Conservation (phyloP, 2,888 invertebrate species). For the Cataglyphis rosenhaueri region DNA sequence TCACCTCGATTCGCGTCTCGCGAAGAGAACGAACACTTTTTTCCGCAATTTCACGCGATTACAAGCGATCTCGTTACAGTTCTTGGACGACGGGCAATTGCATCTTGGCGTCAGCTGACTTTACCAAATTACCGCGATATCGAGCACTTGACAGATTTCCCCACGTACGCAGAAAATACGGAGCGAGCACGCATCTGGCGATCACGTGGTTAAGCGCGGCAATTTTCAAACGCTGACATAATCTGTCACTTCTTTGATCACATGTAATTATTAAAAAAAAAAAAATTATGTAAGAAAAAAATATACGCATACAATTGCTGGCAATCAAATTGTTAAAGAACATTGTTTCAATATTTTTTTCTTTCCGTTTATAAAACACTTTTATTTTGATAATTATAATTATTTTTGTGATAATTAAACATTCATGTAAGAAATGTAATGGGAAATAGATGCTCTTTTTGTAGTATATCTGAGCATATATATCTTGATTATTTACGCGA, state of each 20-base stretch:
- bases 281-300: background rate
- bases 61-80: conserved; percentile 60
- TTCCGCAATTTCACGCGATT: conserved; percentile 38
- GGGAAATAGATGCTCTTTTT: background rate
- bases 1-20: conserved; percentile 38
- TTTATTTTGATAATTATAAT: background rate
- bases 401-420: conserved; percentile 11
- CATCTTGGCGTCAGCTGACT: conserved; percentile 74
- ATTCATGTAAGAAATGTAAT: background rate
- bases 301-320: background rate
- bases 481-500: background rate
- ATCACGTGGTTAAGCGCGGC: conserved; percentile 28
- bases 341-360: background rate
- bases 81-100: conserved; percentile 61
- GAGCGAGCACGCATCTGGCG: conserved; percentile 37
- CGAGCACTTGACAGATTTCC: conserved; percentile 66
- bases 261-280: background rate
- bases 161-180: conserved; percentile 12
- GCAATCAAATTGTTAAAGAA: background rate
- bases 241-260: background rate
- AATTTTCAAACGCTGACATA: conserved; percentile 15
- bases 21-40: conserved; percentile 28
- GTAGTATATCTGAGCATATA: background rate
- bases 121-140: conserved; percentile 61
- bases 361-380: background rate